Base-by-base conservation (phyloP, 2,797 vertebrate genomes). In the Poeciliopsis paucimaculata region DNA sequence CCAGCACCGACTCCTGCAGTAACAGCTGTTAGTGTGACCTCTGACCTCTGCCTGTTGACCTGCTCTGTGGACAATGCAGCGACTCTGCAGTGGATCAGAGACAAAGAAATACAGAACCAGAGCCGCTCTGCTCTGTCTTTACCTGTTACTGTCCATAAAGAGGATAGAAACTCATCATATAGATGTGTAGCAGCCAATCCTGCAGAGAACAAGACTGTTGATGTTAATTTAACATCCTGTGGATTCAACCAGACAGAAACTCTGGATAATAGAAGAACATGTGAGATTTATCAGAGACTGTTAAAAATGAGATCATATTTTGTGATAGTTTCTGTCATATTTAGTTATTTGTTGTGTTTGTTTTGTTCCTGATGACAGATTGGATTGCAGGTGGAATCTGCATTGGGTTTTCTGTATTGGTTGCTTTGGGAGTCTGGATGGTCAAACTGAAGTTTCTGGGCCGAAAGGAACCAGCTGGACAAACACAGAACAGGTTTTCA, bases 151-250 rank as follows among this genome's bases (percentile, higher is more conserved):
- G 45, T 72, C 2, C 2, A 34, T 8, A 72, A 26, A 0, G 6
- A 47, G n/a, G 64, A 70, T 0, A 2, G 4, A 4, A 9, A 0
- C 2, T 78, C 74, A 75, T 41, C 60, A 10, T 84, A 84, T 1
- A 80, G 57, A 73, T 89, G 88, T 86, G 86, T 72, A 41, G 73
- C 82, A 70, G 23, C 53, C 15, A 86, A 72, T 36, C 82, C 80
- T 73, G 82, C 46, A 76, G 86, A 84, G 0, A 0, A 77, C 0
- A 81, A 84, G 62, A 73, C 49, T 55, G 0, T 34, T 7, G 0
- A 0, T 2, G 75, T 82, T 13, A 0, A 31, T 0, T 0, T 80
- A 1, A 34, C 0, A 0, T 1, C 0, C 39, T 89, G 81, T 47
- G 16, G 77, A 0, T 46, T 4, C 4, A 4, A 9, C 7, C 0